Conservation (phyloP, 2,797 vertebrate species). For the Enteromius anoplus region DNA sequence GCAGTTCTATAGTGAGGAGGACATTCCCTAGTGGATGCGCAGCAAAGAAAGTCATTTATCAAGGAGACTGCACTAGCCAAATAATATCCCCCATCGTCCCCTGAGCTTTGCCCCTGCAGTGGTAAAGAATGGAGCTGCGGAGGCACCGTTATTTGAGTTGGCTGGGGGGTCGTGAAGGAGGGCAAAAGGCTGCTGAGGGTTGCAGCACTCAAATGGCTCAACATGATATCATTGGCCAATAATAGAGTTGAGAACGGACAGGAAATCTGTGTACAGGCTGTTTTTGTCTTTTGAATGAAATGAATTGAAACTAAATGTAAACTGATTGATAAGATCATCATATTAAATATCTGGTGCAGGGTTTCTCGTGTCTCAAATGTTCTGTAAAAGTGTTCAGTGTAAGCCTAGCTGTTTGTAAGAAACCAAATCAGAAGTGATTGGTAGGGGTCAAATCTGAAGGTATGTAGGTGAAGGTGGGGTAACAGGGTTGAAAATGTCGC, state of each 20-base stretch:
- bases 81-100: constrained; percentile 59
- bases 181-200: constrained; percentile 30
- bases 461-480: too few species aligned
- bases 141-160: constrained; percentile 46
- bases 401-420: neutral
- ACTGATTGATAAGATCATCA: constrained; percentile 9
- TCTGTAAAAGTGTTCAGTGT: neutral
- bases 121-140: constrained; percentile 61
- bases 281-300: constrained; percentile 8
- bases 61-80: constrained; percentile 72
- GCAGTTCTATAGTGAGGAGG: constrained; percentile 37
- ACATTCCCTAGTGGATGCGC: constrained; percentile 65
- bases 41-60: constrained; percentile 72
- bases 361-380: constrained; percentile 12
- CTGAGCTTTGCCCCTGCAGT: constrained; percentile 68
- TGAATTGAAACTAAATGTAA: neutral
- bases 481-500: neutral
- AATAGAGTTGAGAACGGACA: constrained; percentile 1
- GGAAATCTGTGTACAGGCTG: neutral
- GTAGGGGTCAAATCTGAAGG: neutral
- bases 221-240: constrained; percentile 10
- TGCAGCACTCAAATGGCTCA: constrained; percentile 4
- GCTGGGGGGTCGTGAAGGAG: neutral
- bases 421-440: neutral
- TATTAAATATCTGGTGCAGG: neutral